A percentile compares a stretch with the other conserved stretches of the same genome.
These are phyloP conservation scores for Paradoxurus hermaphroditus DNA, from an alignment of 2,113 vertebrate species.

Conservation along the genomic window DNA sequence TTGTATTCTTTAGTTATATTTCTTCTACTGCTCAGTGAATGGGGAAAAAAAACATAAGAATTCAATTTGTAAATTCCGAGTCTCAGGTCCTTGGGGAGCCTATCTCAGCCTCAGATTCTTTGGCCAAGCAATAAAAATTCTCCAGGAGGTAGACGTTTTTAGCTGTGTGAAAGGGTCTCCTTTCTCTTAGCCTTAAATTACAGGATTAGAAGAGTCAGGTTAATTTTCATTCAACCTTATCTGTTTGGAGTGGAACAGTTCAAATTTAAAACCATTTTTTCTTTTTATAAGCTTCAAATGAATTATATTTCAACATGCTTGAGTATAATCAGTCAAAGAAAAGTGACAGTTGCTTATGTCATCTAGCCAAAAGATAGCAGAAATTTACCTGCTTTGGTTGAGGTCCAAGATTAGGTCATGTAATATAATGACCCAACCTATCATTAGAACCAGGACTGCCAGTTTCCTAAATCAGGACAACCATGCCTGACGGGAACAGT, in stretches of 20 bases:
- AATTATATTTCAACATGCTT: constrained; percentile 37
- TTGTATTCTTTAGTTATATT: constrained; percentile 61
- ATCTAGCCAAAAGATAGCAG: not conserved
- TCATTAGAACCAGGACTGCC: not conserved
- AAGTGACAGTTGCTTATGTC: constrained; percentile 40
- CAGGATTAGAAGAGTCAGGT: constrained; percentile 28
- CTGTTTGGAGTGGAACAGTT: constrained; percentile 40
- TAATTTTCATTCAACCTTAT: constrained; percentile 63
- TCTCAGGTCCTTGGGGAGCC: not conserved
- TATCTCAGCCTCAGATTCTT: not conserved
- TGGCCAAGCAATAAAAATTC: constrained; percentile 27
- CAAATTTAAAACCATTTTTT: constrained; percentile 57
- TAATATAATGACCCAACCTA: not conserved
- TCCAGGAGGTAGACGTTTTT: not conserved
- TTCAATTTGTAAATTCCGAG: constrained; percentile 50
- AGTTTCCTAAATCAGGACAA: not conserved
- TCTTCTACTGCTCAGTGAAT: constrained; percentile 28
- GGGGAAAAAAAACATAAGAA: constrained; percentile 8
- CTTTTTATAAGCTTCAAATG: constrained; percentile 33
- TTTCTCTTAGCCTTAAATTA: constrained; percentile 47
- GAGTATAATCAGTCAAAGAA: not conserved
- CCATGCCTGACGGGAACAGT: not conserved
- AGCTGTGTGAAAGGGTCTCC: not conserved
- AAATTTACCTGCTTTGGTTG: not conserved
- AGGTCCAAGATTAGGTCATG: not conserved